These are phyloP conservation scores for Lepus europaeus DNA, from an alignment of 2,113 vertebrate species.

Conservation along the genomic window DNA sequence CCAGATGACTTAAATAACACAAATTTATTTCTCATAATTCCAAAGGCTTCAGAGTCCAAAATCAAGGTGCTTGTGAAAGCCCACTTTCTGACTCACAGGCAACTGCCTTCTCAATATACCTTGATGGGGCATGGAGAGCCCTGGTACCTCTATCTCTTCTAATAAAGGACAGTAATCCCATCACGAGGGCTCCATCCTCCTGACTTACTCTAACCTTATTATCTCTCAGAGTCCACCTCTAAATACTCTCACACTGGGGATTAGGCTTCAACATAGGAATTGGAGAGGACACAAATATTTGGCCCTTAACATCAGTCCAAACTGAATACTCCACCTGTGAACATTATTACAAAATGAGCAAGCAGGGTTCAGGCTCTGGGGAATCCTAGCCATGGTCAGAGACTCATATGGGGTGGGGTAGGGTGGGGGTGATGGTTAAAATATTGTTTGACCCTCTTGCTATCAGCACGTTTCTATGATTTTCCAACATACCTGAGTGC, in stretches of 20 bases:
- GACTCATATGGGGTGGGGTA: neutral
- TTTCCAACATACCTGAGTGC: neutral
- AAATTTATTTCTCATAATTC: neutral
- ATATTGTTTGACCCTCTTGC: neutral
- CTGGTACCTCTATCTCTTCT: neutral
- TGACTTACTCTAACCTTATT: neutral
- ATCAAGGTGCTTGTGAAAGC: neutral
- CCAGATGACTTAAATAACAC: neutral
- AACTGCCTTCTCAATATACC: neutral
- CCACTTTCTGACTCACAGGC: neutral
- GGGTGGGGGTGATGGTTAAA: neutral
- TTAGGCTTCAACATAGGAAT: neutral
- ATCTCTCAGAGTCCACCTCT: neutral
- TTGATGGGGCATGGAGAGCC: neutral
- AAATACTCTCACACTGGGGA: neutral
- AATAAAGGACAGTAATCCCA: neutral
- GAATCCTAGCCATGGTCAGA: neutral
- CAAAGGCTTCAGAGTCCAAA: neutral
- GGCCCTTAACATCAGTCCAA: neutral
- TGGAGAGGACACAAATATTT: neutral
- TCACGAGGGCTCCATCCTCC: neutral
- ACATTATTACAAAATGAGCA: neutral
- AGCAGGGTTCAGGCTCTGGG: neutral
- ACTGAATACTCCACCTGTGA: neutral
- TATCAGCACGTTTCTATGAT: neutral